These are phyloP conservation scores for Catharus ustulatus DNA, from an alignment of 2,797 vertebrate species.

Conservation along the genomic window DNA sequence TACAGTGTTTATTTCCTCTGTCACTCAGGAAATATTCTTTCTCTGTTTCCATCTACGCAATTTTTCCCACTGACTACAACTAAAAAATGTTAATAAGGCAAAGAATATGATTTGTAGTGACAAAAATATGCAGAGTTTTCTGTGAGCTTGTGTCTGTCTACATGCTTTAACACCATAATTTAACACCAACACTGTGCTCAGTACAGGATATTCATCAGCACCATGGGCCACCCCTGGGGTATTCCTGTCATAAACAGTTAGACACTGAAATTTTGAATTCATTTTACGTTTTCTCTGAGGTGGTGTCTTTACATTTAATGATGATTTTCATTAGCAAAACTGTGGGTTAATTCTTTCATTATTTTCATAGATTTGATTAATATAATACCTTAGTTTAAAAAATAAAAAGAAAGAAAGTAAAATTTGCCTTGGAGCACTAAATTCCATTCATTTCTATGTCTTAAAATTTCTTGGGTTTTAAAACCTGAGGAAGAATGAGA, in stretches of 20 bases:
- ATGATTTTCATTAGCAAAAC: not conserved
- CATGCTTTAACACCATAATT: not conserved
- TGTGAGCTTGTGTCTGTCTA: not conserved
- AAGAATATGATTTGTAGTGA: not conserved
- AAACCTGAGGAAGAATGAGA: not conserved
- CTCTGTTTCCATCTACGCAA: not conserved
- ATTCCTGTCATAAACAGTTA: not conserved
- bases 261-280: not conserved
- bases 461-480: not conserved
- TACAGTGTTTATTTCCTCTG: not conserved
- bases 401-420: too few relatives aligned
- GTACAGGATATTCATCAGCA: not conserved
- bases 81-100: not conserved
- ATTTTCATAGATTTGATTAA: not conserved
- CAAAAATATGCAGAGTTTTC: accelerated
- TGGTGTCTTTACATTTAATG: not conserved
- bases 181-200: not conserved
- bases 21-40: not conserved
- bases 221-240: not conserved
- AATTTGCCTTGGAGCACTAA: not conserved
- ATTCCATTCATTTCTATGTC: not conserved
- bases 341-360: not conserved
- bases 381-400: too few relatives aligned
- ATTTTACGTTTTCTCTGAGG: not conserved
- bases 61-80: not conserved